Conservation (phyloP, 2,797 vertebrate species). For the Erethizon dorsatum region DNA sequence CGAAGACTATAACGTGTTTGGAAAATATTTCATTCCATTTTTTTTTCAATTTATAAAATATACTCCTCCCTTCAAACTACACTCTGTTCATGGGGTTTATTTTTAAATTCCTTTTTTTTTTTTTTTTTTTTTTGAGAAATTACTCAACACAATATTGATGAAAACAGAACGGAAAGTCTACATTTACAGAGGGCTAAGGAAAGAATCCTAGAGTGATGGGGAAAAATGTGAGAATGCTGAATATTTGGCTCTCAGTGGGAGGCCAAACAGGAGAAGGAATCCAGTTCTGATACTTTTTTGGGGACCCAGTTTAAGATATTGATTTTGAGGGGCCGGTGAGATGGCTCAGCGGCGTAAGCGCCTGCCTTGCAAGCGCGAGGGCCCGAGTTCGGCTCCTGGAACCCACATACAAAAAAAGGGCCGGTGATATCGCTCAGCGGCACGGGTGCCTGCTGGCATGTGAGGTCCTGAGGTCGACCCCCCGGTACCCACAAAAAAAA, state of each 20-base stretch:
- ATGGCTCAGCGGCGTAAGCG: too few relatives aligned
- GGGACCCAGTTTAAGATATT: not conserved
- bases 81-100: not conserved
- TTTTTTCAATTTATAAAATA: constrained; percentile 44
- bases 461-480: too few relatives aligned
- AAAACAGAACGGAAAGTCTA: constrained; percentile 30
- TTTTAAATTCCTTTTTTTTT: constrained; percentile 24
- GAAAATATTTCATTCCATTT: constrained; percentile 42
- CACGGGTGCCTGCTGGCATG: too few relatives aligned
- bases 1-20: not conserved
- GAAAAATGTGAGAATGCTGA: not conserved
- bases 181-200: not conserved
- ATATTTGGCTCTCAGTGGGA: not conserved
- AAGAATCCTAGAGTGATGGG: not conserved
- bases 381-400: too few relatives aligned
- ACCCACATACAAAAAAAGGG: too few relatives aligned
- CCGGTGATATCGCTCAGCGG: too few relatives aligned
- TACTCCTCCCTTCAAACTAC: not conserved
- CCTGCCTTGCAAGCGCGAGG: too few relatives aligned
- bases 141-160: constrained; percentile 25
- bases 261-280: not conserved
- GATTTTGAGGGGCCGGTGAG: not conserved
- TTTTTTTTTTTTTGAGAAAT: not conserved
- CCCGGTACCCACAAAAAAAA: too few relatives aligned
- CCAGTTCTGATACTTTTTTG: not conserved